Evolutionary conservation across 1,140 invertebrate genomes (phyloP).

Genomic region (Bombus pyrosoma): DNA sequence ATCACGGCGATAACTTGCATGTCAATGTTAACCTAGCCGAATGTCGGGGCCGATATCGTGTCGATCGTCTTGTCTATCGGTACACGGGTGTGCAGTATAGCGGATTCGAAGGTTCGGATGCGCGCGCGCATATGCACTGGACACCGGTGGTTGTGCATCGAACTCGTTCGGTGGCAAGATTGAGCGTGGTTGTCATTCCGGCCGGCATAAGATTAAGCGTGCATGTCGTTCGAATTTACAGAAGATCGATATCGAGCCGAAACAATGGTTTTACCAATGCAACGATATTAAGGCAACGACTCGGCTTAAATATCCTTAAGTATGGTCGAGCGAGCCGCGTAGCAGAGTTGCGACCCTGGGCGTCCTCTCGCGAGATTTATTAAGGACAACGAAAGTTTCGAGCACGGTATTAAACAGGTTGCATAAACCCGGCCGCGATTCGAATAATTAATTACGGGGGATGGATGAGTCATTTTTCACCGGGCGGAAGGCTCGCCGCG

Average conservation of each 20-base stretch:
- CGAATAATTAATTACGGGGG: constrained; percentile 61
- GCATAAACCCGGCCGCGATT: constrained; percentile 49
- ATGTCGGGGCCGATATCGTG: constrained; percentile 35
- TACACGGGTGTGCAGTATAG: constrained; percentile 1
- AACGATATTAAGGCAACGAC: constrained; percentile 50
- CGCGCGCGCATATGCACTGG: not conserved
- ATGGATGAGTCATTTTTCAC: constrained; percentile 61
- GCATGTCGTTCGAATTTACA: constrained; percentile 59
- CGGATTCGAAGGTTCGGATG: constrained; percentile 32
- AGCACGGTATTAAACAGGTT: constrained; percentile 30
- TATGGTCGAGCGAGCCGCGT: not conserved
- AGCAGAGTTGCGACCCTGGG: not conserved
- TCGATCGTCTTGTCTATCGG: constrained; percentile 51
- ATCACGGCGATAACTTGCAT: constrained; percentile 43
- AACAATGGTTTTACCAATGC: constrained; percentile 60
- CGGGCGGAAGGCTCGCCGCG: not conserved
- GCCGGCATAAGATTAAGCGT: constrained; percentile 61
- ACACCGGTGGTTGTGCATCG: constrained; percentile 15
- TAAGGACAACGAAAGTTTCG: constrained; percentile 36
- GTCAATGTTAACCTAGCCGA: constrained; percentile 57
- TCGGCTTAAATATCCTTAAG: constrained; percentile 30
- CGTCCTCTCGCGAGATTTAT: constrained; percentile 43
- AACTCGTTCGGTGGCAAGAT: constrained; percentile 52
- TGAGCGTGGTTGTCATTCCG: constrained; percentile 58
- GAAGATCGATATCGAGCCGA: constrained; percentile 59